Percentiles rank a stretch among this genome's conserved stretches.
Conservation (phyloP, 2,113 vertebrate species). For the Pygathrix nemaeus region DNA sequence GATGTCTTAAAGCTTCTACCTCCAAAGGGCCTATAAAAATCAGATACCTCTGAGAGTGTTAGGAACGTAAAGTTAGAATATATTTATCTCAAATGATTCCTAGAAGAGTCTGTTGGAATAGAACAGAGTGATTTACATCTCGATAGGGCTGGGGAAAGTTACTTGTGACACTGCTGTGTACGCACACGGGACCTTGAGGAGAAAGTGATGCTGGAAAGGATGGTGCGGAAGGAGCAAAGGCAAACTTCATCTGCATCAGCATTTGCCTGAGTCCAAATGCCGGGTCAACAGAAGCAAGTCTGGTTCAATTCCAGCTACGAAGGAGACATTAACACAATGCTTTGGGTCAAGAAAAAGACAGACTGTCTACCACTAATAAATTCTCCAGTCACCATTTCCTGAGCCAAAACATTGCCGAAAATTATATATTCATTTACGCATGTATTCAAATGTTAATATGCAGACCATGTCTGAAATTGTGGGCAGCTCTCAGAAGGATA, state of each 20-base stretch:
- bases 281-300: background rate
- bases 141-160: background rate
- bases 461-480: background rate
- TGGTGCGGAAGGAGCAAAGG: background rate
- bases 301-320: background rate
- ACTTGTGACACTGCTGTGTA: background rate
- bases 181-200: fast-evolving
- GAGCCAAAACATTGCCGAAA: background rate
- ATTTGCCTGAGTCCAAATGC: background rate
- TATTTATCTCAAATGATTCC: background rate
- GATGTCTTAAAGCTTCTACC: slow-evolving; percentile 30
- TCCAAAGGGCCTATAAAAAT: background rate
- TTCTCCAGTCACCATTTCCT: background rate
- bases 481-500: background rate
- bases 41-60: background rate
- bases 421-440: background rate
- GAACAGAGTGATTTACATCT: background rate
- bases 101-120: background rate
- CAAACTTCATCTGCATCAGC: background rate
- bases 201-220: background rate
- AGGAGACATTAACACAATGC: background rate
- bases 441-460: background rate
- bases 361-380: background rate
- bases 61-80: background rate
- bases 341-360: background rate